These are phyloP conservation scores for Helogale parvula DNA, from an alignment of 2,113 vertebrate species.

Conservation along the genomic window DNA sequence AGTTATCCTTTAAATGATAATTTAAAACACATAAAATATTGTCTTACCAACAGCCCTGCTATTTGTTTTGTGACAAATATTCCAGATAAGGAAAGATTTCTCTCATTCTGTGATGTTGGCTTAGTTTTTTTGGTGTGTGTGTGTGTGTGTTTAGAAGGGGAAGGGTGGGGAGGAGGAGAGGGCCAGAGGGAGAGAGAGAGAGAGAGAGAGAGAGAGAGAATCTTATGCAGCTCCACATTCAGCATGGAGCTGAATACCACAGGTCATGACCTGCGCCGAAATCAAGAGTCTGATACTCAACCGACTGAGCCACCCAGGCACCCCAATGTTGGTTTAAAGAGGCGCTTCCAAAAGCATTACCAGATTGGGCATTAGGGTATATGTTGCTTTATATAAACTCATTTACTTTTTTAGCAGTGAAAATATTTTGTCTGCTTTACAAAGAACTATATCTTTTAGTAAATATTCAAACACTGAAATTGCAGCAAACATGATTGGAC, in stretches of 20 bases:
- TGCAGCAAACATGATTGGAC: background rate
- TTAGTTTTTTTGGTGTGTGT: background rate
- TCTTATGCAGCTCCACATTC: too few species aligned
- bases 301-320: too few species aligned
- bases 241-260: too few species aligned
- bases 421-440: background rate
- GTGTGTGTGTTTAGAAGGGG: too few species aligned
- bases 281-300: too few species aligned
- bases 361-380: background rate
- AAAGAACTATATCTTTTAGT: background rate
- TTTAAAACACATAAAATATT: background rate
- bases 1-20: background rate
- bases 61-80: background rate
- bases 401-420: background rate
- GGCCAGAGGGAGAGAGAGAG: too few species aligned
- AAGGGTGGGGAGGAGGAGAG: too few species aligned
- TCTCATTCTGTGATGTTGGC: background rate
- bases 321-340: background rate
- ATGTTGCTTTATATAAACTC: background rate
- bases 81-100: background rate
- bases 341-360: background rate
- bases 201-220: too few species aligned
- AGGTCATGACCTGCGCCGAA: too few species aligned
- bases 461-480: slow-evolving; percentile 27
- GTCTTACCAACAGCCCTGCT: background rate